Percentiles rank a stretch among this genome's conserved stretches.
Conservation (phyloP, 2,888 invertebrate genomes). For the Entomobrya proxima region DNA sequence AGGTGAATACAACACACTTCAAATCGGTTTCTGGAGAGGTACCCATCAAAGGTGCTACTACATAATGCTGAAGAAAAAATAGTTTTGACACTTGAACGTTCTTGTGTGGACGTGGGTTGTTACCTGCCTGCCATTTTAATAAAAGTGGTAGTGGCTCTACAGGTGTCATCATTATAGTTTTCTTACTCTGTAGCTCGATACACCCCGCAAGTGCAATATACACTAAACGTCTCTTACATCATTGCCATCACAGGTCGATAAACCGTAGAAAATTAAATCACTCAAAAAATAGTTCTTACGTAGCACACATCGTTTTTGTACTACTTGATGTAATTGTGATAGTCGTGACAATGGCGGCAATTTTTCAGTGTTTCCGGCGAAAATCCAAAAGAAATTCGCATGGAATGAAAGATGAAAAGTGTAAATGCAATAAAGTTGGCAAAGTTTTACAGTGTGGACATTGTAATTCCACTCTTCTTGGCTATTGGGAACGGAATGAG, state of each 20-base stretch:
- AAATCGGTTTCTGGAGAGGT: too few relatives aligned
- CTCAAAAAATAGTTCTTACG: neutral
- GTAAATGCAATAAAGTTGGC: neutral
- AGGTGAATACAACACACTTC: too few relatives aligned
- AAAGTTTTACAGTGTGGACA: neutral
- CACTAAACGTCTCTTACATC: slow-evolving; percentile 12
- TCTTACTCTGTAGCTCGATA: neutral
- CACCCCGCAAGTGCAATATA: neutral
- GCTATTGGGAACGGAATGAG: slow-evolving; percentile 21
- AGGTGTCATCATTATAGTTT: neutral
- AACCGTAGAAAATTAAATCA: neutral
- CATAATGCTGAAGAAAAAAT: neutral
- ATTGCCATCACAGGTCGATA: slow-evolving; percentile 12
- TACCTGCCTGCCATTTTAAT: neutral
- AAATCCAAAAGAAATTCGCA: neutral
- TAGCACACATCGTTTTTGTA: too few relatives aligned
- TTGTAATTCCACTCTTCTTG: slow-evolving; percentile 38
- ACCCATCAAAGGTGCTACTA: neutral
- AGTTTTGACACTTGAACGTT: neutral
- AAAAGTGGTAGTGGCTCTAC: neutral
- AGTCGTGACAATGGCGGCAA: slow-evolving; percentile 46
- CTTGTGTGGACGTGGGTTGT: neutral
- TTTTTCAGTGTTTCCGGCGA: slow-evolving; percentile 52
- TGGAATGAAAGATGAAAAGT: neutral
- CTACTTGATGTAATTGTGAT: neutral